Evolutionary conservation across 2,113 vertebrate genomes (phyloP), one percentile per base, ranked within the genome.

Genomic region (Centrocercus urophasianus): DNA sequence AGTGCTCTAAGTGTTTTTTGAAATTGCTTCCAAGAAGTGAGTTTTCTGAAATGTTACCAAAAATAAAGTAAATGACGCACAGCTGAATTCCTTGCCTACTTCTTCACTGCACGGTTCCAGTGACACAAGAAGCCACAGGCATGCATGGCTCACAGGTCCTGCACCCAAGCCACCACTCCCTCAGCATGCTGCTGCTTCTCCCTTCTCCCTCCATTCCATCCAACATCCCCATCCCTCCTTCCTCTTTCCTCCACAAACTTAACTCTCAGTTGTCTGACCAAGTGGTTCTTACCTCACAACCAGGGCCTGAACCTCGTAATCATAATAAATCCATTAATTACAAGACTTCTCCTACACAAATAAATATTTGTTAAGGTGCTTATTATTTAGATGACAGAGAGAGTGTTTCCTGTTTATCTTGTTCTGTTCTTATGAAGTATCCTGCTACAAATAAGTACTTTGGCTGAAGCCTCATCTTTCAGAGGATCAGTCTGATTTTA

Each of bases 341-440:
- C 60, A 75, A 80, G 70, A 87, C 30, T 66, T n/a, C 30, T 66
- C 27, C 66, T 50, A 61, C 47, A 59, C 0, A 1, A 88, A 76
- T 42, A 72, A 54, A 89, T 73, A 61, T 83, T 47, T 79, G 52
- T 28, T 61, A 80, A 92, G 76, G 77, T 95, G 71, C 83, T 89
- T 87, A 92, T 91, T 93, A 96, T 92, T 95, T 72, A 88, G 87
- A 90, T 93, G 73, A 95, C 77, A 34, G 84, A 82, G 71, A 79
- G 87, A 86, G 84, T 43, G 40, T 83, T 96, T 97, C 95, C 94
- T 95, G 88, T 96, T 95, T 91, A 76, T 95, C 88, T 85, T 65
- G 86, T 93, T 89, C 69, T 81, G 66, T 17, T 83, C 87, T 89
- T 86, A 83, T 1, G 7, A 77, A 77, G 77, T 48, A 83, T 47